Evolutionary conservation across 2,113 vertebrate species (phyloP).

Genomic region (Machaerirhynchus nigripectus): DNA sequence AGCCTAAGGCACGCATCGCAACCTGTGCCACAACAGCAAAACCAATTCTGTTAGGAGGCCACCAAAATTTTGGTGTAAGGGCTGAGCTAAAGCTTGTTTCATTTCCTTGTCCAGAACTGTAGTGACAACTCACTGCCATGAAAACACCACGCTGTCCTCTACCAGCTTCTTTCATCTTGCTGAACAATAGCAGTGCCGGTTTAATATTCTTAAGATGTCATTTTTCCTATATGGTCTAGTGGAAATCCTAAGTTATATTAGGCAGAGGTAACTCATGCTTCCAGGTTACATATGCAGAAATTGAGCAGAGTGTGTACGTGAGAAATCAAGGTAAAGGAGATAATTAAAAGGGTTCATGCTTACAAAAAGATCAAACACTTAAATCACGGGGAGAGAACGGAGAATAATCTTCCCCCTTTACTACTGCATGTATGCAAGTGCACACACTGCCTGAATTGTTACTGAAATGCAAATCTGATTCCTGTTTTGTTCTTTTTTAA

Average conservation of each 20-base stretch:
- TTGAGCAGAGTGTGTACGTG: background rate
- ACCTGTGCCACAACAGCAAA: constrained; percentile 73
- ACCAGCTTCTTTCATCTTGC: background rate
- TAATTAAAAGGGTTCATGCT: background rate
- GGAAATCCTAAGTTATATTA: background rate
- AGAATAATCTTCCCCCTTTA: background rate
- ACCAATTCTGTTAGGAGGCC: background rate
- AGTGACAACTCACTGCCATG: background rate
- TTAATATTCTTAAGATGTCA: background rate
- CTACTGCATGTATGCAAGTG: no score
- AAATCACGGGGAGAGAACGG: background rate
- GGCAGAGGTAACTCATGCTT: background rate
- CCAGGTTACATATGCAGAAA: background rate
- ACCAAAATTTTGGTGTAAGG: background rate
- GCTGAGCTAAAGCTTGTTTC: background rate
- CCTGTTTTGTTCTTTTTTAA: background rate
- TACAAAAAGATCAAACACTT: background rate
- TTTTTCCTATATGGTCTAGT: background rate
- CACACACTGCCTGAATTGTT: background rate
- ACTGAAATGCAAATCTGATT: background rate
- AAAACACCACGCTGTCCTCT: background rate
- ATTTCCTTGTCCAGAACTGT: background rate
- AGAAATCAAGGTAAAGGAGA: background rate
- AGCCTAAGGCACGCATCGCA: constrained; percentile 89
- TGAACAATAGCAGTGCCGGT: background rate